Evolutionary conservation across 2,888 invertebrate species (phyloP).

Genomic region (Pollenia angustigena): DNA sequence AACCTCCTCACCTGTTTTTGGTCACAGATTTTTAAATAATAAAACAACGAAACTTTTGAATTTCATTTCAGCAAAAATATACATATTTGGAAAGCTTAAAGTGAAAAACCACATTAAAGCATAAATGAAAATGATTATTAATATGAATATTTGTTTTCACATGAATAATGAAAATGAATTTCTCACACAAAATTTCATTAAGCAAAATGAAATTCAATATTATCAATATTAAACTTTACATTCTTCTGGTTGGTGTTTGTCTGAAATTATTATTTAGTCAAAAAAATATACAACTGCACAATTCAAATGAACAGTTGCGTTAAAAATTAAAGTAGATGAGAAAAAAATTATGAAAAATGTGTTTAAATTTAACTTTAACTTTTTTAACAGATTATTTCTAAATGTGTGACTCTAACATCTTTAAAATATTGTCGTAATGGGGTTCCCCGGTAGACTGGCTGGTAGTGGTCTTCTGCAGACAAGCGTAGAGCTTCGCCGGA

Average conservation of each 20-base stretch:
- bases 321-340: too few relatives aligned
- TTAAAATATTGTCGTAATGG: too few relatives aligned
- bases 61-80: background rate
- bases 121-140: background rate
- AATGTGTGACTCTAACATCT: too few relatives aligned
- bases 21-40: background rate
- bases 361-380: too few relatives aligned
- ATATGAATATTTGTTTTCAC: conserved; percentile 3
- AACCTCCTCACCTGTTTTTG: background rate
- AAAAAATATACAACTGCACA: too few relatives aligned
- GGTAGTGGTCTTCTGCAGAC: too few relatives aligned
- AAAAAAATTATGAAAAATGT: too few relatives aligned
- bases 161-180: conserved; percentile 1
- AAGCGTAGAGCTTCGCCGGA: too few relatives aligned
- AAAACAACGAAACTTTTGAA: background rate
- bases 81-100: background rate
- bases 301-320: too few relatives aligned
- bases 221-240: background rate
- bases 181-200: background rate
- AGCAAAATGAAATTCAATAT: background rate
- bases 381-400: too few relatives aligned
- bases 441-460: too few relatives aligned
- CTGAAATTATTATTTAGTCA: background rate
- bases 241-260: background rate
- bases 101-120: background rate